A percentile compares a stretch with the other conserved stretches of the same genome.
phyloP scores from a whole-genome alignment of 2,113 vertebrate genomes.

The Platichthys flesus region DNA sequence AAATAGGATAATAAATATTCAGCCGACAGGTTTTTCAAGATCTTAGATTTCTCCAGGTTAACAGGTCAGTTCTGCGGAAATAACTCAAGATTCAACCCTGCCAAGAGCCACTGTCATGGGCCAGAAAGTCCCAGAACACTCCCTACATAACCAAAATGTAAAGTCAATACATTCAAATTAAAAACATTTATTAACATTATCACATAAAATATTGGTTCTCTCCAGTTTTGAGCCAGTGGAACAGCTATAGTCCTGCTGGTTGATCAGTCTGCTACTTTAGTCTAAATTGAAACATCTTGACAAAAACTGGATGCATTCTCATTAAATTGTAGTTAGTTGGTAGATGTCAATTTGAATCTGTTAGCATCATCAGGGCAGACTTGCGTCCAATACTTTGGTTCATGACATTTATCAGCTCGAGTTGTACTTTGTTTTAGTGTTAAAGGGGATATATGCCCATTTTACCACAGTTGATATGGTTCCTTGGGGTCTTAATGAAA shows the following conservation, averaged over 20 bases:
- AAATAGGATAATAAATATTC: not conserved
- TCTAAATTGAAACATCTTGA: not conserved
- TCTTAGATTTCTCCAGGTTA: not conserved
- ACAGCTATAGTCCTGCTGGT: not conserved
- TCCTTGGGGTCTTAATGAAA: no score
- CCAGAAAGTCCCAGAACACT: not conserved
- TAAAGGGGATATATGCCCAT: no score
- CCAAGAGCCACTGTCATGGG: not conserved
- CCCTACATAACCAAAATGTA: not conserved
- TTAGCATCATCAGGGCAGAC: no score
- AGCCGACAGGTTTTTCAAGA: constrained; percentile 14
- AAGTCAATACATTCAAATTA: not conserved
- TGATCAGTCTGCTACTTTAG: not conserved
- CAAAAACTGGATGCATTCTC: not conserved
- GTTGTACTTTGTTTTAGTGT: no score
- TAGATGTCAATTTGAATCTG: no score
- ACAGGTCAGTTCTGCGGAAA: not conserved
- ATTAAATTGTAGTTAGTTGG: no score
- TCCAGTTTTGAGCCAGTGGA: not conserved
- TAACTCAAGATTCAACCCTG: not conserved
- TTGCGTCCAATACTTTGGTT: no score
- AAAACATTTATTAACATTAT: not conserved
- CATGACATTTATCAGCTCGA: no score
- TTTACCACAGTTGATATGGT: no score
- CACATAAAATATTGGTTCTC: not conserved